These are phyloP conservation scores for Globia sparganii DNA, from an alignment of 2,888 invertebrate species.

Conservation along the genomic window DNA sequence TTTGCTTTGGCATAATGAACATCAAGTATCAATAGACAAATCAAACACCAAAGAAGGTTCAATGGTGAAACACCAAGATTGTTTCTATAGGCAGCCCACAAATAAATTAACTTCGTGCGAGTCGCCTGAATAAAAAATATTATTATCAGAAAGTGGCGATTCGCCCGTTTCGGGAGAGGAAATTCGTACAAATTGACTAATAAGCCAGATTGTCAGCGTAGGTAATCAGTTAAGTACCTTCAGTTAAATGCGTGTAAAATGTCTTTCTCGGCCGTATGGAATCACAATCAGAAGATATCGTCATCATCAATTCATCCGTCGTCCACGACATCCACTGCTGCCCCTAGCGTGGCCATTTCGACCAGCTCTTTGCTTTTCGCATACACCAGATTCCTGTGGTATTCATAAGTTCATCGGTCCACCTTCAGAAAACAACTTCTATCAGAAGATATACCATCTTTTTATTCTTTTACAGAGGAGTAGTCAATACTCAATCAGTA, in stretches of 20 bases:
- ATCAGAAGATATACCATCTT: neutral
- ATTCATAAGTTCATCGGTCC: too few relatives aligned
- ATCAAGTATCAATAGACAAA: neutral
- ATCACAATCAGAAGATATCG: neutral
- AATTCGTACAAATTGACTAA: too few relatives aligned
- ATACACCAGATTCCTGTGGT: too few relatives aligned
- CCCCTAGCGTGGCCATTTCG: neutral
- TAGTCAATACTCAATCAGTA: neutral
- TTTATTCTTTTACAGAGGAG: neutral
- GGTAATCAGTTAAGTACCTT: too few relatives aligned
- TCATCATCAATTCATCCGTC: neutral
- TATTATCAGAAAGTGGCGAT: too few relatives aligned
- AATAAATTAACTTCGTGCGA: too few relatives aligned
- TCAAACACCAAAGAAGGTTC: neutral
- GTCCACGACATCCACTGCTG: neutral
- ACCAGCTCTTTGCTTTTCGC: too few relatives aligned
- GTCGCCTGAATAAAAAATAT: too few relatives aligned
- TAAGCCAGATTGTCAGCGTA: too few relatives aligned
- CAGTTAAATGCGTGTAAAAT: neutral
- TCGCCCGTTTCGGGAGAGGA: too few relatives aligned
- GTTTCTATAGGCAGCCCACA: too few relatives aligned
- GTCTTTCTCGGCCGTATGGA: neutral
- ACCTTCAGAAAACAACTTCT: neutral
- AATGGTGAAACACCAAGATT: neutral
- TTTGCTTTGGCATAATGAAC: neutral